phyloP scores from a whole-genome alignment of 2,113 vertebrate genomes.

The Pseudorhombus dupliciocellatus region DNA sequence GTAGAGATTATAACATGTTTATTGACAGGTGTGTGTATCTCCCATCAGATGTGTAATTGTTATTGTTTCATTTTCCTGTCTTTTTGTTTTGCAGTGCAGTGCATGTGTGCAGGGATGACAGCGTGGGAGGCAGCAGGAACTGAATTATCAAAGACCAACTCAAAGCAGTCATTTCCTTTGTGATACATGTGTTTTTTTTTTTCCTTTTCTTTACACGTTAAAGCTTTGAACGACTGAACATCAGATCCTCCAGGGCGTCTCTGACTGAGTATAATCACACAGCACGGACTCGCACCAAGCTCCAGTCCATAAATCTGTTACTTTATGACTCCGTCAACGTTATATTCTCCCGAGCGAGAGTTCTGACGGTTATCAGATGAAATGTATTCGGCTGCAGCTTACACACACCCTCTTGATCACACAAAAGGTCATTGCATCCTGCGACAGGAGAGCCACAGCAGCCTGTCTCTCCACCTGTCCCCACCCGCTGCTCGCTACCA shows the following conservation, averaged over 20 bases:
- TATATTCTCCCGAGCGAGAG: conserved; percentile 5
- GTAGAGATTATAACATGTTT: conserved; percentile 7
- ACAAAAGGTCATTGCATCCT: conserved; percentile 61
- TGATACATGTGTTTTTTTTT: neutral
- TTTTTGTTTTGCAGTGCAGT: conserved; percentile 5
- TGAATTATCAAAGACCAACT: conserved; percentile 2
- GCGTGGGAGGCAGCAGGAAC: conserved; percentile 12
- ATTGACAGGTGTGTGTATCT: neutral
- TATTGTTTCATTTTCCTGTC: neutral
- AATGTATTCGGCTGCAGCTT: conserved; percentile 41
- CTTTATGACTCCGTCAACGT: conserved; percentile 2
- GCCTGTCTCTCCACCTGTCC: conserved; percentile 7
- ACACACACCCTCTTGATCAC: conserved; percentile 40
- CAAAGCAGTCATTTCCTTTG: neutral
- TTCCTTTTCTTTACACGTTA: too few species aligned
- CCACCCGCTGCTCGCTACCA: neutral
- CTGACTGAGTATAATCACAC: neutral
- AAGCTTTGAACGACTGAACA: neutral
- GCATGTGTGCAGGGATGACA: conserved; percentile 11
- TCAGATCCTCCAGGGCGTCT: neutral
- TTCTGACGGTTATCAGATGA: conserved; percentile 16
- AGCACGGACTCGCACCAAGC: neutral
- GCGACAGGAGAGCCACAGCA: conserved; percentile 35
- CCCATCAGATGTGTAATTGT: neutral
- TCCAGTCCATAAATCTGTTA: neutral